phyloP scores from a whole-genome alignment of 2,113 vertebrate species.

The Genyomyrus donnyi region DNA sequence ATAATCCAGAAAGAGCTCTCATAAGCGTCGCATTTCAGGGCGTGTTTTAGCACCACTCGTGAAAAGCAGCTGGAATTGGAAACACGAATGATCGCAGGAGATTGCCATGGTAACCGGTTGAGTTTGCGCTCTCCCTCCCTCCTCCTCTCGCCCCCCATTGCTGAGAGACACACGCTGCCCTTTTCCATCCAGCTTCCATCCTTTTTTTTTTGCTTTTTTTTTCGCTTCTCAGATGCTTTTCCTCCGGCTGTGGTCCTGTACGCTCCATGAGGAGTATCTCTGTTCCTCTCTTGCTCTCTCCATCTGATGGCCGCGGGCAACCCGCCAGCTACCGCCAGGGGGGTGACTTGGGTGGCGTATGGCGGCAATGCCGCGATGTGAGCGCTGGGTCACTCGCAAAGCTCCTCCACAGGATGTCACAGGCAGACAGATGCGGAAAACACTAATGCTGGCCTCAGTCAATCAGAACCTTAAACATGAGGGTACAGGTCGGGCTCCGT shows the following conservation, averaged over 20 bases:
- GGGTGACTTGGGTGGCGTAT: neutral
- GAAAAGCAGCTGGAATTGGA: neutral
- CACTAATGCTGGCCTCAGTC: neutral
- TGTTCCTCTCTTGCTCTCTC: neutral
- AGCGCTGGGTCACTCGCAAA: neutral
- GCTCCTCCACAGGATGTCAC: neutral
- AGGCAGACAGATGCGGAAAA: neutral
- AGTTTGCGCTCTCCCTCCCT: neutral
- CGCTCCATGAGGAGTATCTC: neutral
- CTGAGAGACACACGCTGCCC: neutral
- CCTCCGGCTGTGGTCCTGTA: neutral
- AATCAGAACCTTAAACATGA: neutral
- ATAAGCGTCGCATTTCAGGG: neutral
- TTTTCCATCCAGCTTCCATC: neutral
- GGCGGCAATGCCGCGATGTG: neutral
- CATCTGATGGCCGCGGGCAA: neutral
- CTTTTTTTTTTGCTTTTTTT: neutral
- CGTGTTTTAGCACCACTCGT: neutral
- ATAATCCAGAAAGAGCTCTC: constrained; percentile 1
- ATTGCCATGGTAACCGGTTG: constrained; percentile 9
- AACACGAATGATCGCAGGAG: neutral
- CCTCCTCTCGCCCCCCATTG: neutral
- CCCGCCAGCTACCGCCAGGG: neutral
- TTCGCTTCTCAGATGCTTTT: neutral
- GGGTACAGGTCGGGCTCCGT: neutral